Conservation (phyloP, 2,113 vertebrate genomes). For the Leucosticte australis region DNA sequence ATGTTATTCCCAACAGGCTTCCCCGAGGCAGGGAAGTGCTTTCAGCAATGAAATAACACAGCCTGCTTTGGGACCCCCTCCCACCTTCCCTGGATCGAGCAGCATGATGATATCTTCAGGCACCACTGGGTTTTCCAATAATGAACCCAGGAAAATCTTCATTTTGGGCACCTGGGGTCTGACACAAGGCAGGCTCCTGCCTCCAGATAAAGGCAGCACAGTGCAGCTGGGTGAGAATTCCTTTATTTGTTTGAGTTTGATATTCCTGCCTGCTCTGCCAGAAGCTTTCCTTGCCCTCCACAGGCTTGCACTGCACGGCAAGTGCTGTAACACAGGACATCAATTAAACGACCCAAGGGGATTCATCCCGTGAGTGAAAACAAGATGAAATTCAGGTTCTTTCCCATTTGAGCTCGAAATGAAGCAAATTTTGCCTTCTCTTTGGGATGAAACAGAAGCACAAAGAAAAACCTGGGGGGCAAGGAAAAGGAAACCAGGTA, state of each 20-base stretch:
- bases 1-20: not conserved
- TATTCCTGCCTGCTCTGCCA: not conserved
- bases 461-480: not conserved
- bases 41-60: slow-evolving; percentile 16
- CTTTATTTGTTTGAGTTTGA: not conserved
- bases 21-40: not conserved
- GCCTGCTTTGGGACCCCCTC: not conserved
- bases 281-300: not conserved
- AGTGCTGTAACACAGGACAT: too few relatives aligned
- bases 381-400: not conserved
- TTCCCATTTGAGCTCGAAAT: not conserved
- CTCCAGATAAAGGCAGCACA: not conserved
- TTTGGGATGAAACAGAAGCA: not conserved
- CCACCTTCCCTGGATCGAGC: not conserved
- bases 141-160: not conserved
- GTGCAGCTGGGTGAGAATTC: not conserved
- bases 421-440: not conserved
- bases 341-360: not conserved
- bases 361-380: not conserved
- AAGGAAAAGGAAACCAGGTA: not conserved
- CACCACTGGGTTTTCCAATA: not conserved
- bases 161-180: not conserved
- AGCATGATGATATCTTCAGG: not conserved
- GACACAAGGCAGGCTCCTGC: not conserved
- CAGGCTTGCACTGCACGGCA: not conserved